Evolutionary conservation across 2,888 invertebrate species (phyloP).

Genomic region (Heliconius cydno): DNA sequence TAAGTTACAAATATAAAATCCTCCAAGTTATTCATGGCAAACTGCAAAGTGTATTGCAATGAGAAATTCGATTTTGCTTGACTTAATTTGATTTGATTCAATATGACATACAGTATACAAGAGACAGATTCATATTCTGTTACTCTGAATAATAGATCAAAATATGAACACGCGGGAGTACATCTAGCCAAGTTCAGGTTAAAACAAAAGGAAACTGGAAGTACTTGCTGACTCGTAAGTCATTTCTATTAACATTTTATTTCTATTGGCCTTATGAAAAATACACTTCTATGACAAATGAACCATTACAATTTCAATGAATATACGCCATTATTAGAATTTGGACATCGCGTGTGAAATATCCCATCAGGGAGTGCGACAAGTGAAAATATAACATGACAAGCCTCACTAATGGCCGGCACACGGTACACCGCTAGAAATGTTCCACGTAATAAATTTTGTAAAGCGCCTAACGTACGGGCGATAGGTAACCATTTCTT

Average conservation of each 20-base stretch:
- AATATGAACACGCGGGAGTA: not conserved
- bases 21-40: not conserved
- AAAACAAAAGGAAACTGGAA: too few species aligned
- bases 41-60: not conserved
- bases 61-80: not conserved
- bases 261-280: not conserved
- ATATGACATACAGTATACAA: not conserved
- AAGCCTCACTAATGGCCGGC: conserved; percentile 28
- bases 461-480: conserved; percentile 1
- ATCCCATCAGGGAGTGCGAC: conserved; percentile 17
- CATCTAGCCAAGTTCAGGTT: not conserved
- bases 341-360: conserved; percentile 33
- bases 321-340: conserved; percentile 14
- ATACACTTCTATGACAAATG: conserved; percentile 2
- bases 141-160: not conserved
- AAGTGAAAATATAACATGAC: conserved; percentile 32
- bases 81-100: not conserved
- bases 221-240: too few species aligned
- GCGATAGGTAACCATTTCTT: conserved; percentile 17
- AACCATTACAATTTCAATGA: not conserved
- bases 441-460: conserved; percentile 24
- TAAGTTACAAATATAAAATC: conserved; percentile 4
- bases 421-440: conserved; percentile 30
- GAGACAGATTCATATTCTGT: not conserved
- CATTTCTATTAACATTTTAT: not conserved